Percentiles rank a stretch among this genome's conserved stretches.
phyloP scores from a whole-genome alignment of 1,140 invertebrate genomes.

The Papilio xuthus region DNA sequence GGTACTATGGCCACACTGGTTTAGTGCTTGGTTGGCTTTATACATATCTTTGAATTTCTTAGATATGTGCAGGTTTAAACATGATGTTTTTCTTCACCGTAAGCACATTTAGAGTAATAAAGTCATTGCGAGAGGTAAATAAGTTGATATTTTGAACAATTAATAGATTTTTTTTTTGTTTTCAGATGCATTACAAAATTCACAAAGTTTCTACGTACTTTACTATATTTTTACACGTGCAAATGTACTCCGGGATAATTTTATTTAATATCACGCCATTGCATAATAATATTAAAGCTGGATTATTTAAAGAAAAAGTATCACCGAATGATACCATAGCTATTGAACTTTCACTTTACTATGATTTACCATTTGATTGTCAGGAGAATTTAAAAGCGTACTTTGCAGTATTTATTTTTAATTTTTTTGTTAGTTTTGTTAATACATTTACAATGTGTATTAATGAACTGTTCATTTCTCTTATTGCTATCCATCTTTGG shows the following conservation, averaged over 20 bases:
- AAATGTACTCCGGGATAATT: slow-evolving; percentile 16
- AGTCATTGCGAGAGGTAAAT: too few species aligned
- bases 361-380: slow-evolving; percentile 41
- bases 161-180: neutral
- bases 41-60: too few species aligned
- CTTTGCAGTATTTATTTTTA: slow-evolving; percentile 36
- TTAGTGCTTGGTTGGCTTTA: too few species aligned
- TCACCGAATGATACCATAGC: slow-evolving; percentile 34
- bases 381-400: slow-evolving; percentile 37
- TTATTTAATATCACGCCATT: slow-evolving; percentile 39
- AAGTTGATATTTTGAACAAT: too few species aligned
- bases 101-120: too few species aligned
- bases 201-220: slow-evolving; percentile 37
- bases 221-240: slow-evolving; percentile 9
- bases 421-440: slow-evolving; percentile 39
- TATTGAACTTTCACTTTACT: slow-evolving; percentile 41
- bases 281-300: slow-evolving; percentile 39
- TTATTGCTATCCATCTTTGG: slow-evolving; percentile 51
- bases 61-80: too few species aligned
- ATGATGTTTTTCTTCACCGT: too few species aligned
- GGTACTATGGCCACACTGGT: too few species aligned
- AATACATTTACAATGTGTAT: slow-evolving; percentile 42
- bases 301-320: slow-evolving; percentile 20
- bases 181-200: slow-evolving; percentile 39
- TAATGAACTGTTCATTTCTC: slow-evolving; percentile 44